A percentile compares a stretch with the other conserved stretches of the same genome.
Conservation (phyloP, 2,113 vertebrate genomes). For the Leucoraja erinaceus region DNA sequence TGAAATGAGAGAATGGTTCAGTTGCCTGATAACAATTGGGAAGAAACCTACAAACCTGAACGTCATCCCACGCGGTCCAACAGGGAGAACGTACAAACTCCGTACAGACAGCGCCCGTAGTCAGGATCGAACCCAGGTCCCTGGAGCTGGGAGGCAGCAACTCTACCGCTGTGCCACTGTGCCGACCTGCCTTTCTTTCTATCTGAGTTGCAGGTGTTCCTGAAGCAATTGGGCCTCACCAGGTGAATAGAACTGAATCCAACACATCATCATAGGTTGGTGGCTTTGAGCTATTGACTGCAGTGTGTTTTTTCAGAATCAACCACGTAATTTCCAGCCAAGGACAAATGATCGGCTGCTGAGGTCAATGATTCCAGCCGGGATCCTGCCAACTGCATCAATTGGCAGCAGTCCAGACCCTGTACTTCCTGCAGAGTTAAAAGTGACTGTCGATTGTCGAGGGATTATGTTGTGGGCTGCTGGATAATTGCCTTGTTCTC, state of each 20-base stretch:
- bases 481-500: not conserved
- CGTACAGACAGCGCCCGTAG: too few species aligned
- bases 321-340: not conserved
- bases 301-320: not conserved
- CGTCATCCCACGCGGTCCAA: too few species aligned
- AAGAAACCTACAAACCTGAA: too few species aligned
- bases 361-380: not conserved
- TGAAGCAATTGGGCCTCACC: not conserved
- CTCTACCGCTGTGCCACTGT: too few species aligned
- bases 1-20: too few species aligned
- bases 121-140: too few species aligned
- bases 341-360: not conserved
- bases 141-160: too few species aligned
- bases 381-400: not conserved
- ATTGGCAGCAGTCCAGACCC: not conserved
- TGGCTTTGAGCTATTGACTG: not conserved
- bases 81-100: too few species aligned
- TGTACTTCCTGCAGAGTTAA: not conserved
- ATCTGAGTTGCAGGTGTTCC: not conserved
- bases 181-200: too few species aligned
- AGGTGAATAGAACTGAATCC: not conserved
- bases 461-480: not conserved
- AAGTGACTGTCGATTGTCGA: not conserved
- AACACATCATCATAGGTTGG: not conserved
- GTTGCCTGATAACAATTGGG: too few species aligned